Evolutionary conservation across 2,797 vertebrate species (phyloP).

Genomic region (Brotogeris chrysoptera): DNA sequence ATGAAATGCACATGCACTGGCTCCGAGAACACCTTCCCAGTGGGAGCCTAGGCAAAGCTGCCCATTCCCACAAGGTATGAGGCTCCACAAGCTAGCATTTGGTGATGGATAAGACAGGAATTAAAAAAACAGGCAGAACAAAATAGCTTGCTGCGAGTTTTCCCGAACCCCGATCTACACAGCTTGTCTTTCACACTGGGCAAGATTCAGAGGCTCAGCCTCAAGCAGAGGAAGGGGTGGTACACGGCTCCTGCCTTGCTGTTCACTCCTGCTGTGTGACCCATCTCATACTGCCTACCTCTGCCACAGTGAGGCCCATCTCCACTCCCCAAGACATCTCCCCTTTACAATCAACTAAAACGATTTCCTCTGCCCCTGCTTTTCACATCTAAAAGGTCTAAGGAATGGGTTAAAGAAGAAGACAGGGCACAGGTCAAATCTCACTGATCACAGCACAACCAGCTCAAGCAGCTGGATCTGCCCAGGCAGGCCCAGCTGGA

Average conservation of each 20-base stretch:
- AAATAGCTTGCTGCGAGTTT: not conserved
- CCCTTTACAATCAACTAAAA: not conserved
- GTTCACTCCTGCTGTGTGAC: not conserved
- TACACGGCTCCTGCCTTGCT: not conserved
- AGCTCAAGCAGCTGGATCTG: not conserved
- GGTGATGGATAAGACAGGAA: not conserved
- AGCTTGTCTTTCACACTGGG: not conserved
- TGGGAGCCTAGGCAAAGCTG: not conserved
- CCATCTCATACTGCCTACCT: not conserved
- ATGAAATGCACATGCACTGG: fast-evolving
- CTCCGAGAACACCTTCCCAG: not conserved
- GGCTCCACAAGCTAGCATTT: not conserved
- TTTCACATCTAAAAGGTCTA: not conserved
- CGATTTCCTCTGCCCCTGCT: not conserved
- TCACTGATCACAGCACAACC: not conserved
- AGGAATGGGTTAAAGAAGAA: not conserved
- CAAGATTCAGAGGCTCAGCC: not conserved
- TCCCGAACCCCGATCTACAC: not conserved
- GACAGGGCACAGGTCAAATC: not conserved
- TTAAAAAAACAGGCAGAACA: not conserved
- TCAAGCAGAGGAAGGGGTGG: not conserved
- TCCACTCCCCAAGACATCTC: not conserved
- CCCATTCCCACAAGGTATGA: not conserved
- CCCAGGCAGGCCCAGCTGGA: not conserved
- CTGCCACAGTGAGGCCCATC: not conserved